Base-by-base conservation (phyloP, 2,113 vertebrate species). In the Eurystomus gularis region DNA sequence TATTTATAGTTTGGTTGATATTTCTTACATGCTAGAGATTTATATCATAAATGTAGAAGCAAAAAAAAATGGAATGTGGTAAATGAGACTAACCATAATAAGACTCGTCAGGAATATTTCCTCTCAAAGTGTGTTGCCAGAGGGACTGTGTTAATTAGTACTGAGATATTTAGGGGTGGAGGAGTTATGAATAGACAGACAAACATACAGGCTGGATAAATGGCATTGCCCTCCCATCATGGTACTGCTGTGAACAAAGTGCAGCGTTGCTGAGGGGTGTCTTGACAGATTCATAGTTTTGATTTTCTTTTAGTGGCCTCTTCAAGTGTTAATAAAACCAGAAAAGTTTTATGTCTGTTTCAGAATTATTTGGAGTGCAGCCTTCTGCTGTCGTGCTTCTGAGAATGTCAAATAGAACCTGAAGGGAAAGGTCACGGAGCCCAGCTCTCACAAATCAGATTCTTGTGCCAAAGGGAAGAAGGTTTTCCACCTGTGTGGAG, bases 201-300 rank as follows among this genome's bases (percentile, higher is more conserved):
- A 78, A 31, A 77, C 65, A 28, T 20, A 68, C 18, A 54, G 7
- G 3, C 49, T 3, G 1, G 35, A 33, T 46, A 57, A 90, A 75
- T 35, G 52, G 9, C 44, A 8, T 19, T 54, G 78, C 61, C 37
- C 65, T 94, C 88, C 65, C 13, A 1, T 68, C 31, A 1, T 6
- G 25, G 81, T 48, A 15, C 44, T 82, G 44, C 51, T 55, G 33
- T 86, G 87, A 90, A 51, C 82, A 84, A 90, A 90, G 49, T 19
- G 10, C 80, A 57, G 55, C 44, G 54, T 75, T 90, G 77, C 91
- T 86, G 51, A 84, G 60, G 31, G n/a, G 23, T 52, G 18, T 68
- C 96, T 77, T 96, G 96, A 86, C 96, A 97, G 95, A 97, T 96
- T 97, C 94, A 97, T 97, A 29, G 93, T 92, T 96, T 93, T 96